phyloP scores from a whole-genome alignment of 2,797 vertebrate species.

The Malurus leucopterus region DNA sequence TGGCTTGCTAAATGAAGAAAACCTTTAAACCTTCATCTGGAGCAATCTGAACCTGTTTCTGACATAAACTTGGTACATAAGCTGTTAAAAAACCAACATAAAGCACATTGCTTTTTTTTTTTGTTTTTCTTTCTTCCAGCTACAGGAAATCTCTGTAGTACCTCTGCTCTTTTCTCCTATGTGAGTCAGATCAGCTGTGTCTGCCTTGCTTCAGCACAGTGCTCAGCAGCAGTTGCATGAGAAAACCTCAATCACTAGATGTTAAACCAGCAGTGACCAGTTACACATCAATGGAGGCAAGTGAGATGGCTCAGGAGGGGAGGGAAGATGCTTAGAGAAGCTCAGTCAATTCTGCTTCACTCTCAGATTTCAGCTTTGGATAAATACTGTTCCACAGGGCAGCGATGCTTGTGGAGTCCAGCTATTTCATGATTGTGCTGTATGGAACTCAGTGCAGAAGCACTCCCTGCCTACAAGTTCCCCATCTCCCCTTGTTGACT shows the following conservation, averaged over 20 bases:
- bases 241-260: neutral
- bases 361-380: neutral
- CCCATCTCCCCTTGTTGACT: rapidly evolving
- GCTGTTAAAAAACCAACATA: neutral
- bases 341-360: neutral
- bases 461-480: neutral
- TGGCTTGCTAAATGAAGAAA: neutral
- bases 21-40: neutral
- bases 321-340: neutral
- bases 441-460: neutral
- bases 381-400: neutral
- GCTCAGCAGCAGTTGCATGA: neutral
- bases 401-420: neutral
- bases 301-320: neutral
- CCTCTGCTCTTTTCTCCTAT: neutral
- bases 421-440: neutral
- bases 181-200: neutral
- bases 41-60: neutral
- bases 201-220: neutral
- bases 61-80: neutral
- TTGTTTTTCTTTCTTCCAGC: neutral
- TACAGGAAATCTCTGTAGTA: neutral
- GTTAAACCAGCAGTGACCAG: neutral
- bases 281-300: neutral
- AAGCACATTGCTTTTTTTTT: neutral